Evolutionary conservation across 2,888 invertebrate genomes (phyloP), one percentile per base, ranked within the genome.

Genomic region (Coenonympha glycerion): DNA sequence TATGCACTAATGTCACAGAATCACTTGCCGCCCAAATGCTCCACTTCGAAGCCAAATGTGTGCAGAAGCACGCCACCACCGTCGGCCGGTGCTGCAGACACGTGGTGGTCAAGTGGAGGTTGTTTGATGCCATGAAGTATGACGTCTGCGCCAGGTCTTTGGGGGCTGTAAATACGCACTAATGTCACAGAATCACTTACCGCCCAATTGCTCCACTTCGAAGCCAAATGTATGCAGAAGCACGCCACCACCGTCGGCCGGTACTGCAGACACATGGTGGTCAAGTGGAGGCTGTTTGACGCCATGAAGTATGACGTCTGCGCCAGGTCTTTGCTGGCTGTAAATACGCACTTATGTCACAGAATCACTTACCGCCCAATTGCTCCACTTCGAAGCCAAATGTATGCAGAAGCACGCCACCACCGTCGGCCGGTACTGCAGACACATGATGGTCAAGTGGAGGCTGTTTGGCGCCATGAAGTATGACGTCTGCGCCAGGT

Each of bases 291-390:
- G 76, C 98, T 98, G 89, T 99, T 99, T 45, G 98, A 98, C 60
- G 99, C 98, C 93, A 99, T 95, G 88, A 98, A 98, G 88, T 99
- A 99, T 3, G 98, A 98, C 19, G 97, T 97, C 88, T 99, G 98
- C 46, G 98, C 97, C 70, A 99, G 89, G 83, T 1, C 24, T 9
- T n/a, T n/a, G n/a, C n/a, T n/a, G n/a, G n/a, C n/a, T n/a, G n/a
- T n/a, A n/a, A n/a, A n/a, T n/a, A n/a, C n/a, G n/a, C n/a, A n/a
- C n/a, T n/a, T n/a, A n/a, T n/a, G n/a, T n/a, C n/a, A n/a, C n/a
- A 24, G 2, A 15, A 39, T 16, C 21, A 79, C 88, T 90, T 81
- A 95, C 95, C 91, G 95, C 95, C 95, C 96, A 97, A 73, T 95
- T 95, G 39, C 97, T 96, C 98, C 99, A 99, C 84, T 97, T 97